These are phyloP conservation scores for Entelurus aequoreus DNA, from an alignment of 2,113 vertebrate genomes.

Conservation along the genomic window DNA sequence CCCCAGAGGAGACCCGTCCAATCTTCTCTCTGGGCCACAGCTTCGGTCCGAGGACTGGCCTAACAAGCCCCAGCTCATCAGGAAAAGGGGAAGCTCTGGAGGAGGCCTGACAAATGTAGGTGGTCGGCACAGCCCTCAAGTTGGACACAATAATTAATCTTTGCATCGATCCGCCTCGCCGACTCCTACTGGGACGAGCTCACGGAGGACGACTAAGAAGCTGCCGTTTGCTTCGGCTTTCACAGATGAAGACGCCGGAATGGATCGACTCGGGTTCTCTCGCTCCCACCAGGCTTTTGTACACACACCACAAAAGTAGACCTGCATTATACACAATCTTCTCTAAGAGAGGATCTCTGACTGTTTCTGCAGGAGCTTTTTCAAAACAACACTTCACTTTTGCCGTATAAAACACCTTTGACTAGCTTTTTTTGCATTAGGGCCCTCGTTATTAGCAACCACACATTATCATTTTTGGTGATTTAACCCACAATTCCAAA, in stretches of 20 bases:
- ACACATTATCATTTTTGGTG: no score
- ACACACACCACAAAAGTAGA: neutral
- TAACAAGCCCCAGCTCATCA: slow-evolving; percentile 1
- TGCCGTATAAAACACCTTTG: no score
- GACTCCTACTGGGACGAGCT: slow-evolving; percentile 38
- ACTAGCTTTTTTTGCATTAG: no score
- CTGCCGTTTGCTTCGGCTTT: slow-evolving; percentile 24
- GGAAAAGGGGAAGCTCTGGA: neutral
- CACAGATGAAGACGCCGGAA: slow-evolving; percentile 14
- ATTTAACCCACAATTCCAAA: no score
- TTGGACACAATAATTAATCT: slow-evolving; percentile 68
- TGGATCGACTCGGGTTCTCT: slow-evolving; percentile 26
- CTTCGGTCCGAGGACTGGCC: neutral
- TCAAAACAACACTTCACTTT: no score
- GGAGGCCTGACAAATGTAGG: neutral
- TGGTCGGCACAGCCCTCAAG: slow-evolving; percentile 49
- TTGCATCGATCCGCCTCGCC: slow-evolving; percentile 47
- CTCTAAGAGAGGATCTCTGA: no score
- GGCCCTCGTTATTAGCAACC: no score
- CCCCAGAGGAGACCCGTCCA: neutral
- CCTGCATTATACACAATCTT: neutral
- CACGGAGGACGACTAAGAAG: slow-evolving; percentile 32
- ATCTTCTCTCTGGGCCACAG: neutral
- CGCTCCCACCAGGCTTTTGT: slow-evolving; percentile 31
- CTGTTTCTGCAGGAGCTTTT: no score